These are phyloP conservation scores for Caenorhabditis panamensis DNA, from an alignment of 2,888 invertebrate species.

Conservation along the genomic window DNA sequence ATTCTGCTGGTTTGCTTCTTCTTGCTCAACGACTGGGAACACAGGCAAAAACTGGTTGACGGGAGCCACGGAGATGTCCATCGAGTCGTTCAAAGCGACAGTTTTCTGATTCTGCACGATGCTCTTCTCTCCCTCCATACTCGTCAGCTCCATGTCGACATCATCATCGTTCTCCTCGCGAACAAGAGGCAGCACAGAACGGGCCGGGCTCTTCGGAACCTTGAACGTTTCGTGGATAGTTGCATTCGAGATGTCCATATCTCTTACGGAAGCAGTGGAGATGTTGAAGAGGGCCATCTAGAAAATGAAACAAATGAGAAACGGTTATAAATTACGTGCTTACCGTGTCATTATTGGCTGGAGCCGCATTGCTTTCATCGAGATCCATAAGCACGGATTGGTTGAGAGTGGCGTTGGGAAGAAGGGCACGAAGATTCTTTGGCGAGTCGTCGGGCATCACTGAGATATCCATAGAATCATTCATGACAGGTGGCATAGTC, in stretches of 20 bases:
- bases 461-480: too few species aligned
- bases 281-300: slow-evolving; percentile 19
- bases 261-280: background rate
- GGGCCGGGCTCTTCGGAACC: background rate
- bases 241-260: background rate
- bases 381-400: slow-evolving; percentile 1
- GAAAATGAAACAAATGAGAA: background rate
- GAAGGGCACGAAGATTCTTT: background rate
- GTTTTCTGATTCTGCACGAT: slow-evolving; percentile 1
- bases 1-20: too few species aligned
- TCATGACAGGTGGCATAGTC: too few species aligned
- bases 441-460: too few species aligned
- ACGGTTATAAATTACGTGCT: too few species aligned
- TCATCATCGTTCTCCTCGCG: background rate
- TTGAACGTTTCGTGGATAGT: background rate
- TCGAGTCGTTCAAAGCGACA: background rate
- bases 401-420: background rate
- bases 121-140: background rate
- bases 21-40: too few species aligned
- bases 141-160: background rate
- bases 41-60: too few species aligned
- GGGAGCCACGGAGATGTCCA: slow-evolving; percentile 13
- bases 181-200: background rate
- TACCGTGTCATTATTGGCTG: slow-evolving; percentile 18
- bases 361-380: background rate